phyloP scores from a whole-genome alignment of 2,888 invertebrate genomes.

The Exephanes ischioxanthus region DNA sequence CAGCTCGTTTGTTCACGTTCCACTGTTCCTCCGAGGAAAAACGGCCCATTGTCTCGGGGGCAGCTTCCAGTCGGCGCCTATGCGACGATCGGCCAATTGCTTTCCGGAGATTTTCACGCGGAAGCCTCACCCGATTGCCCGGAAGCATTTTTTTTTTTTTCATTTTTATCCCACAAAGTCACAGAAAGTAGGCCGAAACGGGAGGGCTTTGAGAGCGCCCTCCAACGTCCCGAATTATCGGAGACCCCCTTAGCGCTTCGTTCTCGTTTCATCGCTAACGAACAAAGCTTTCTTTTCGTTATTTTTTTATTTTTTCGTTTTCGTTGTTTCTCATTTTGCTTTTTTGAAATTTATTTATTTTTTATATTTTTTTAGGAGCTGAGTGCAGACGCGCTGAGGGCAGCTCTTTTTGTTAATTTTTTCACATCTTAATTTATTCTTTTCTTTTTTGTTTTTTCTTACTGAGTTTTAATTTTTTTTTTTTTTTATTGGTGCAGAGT shows the following conservation, averaged over 20 bases:
- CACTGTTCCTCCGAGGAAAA: slow-evolving; percentile 19
- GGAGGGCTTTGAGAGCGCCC: slow-evolving; percentile 12
- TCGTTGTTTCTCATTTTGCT: not conserved
- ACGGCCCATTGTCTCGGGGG: slow-evolving; percentile 49
- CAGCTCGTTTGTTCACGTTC: slow-evolving; percentile 41
- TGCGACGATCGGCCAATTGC: slow-evolving; percentile 75
- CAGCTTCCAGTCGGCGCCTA: slow-evolving; percentile 38
- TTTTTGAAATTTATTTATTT: not conserved
- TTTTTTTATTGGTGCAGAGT: not conserved
- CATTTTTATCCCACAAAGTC: slow-evolving; percentile 23
- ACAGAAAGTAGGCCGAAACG: slow-evolving; percentile 53
- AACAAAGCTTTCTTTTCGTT: slow-evolving; percentile 9
- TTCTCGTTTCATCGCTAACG: not conserved
- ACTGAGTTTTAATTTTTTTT: not conserved
- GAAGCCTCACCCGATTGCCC: slow-evolving; percentile 54
- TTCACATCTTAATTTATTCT: not conserved
- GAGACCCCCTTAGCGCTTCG: slow-evolving; percentile 13
- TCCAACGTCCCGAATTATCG: slow-evolving; percentile 45
- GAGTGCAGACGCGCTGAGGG: too few relatives aligned
- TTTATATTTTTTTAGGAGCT: not conserved
- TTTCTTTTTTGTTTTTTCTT: not conserved
- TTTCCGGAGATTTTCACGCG: slow-evolving; percentile 80
- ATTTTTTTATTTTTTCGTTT: not conserved
- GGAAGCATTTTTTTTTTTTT: slow-evolving; percentile 39
- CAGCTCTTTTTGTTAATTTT: too few relatives aligned